Base-by-base conservation (phyloP, 1,140 invertebrate species). In the Dendroctonus valens region DNA sequence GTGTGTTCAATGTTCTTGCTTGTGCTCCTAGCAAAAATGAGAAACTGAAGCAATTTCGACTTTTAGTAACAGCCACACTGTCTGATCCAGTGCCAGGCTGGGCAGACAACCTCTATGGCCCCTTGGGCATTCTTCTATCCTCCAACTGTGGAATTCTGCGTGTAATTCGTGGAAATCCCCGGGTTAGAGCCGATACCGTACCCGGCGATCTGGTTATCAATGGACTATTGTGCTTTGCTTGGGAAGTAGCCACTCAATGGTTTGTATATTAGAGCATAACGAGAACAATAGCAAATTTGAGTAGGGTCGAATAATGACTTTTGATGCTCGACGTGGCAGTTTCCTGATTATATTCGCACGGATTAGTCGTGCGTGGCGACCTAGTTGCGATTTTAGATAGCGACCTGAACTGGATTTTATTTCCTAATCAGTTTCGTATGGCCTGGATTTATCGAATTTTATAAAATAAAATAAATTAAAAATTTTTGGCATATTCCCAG, bases 61-160 rank as follows among this genome's bases (percentile, higher is more conserved):
- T 79, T 81, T 59, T 69, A 89, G 90, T 92, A 0, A 82, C 83
- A 2, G 85, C 88, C 4, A 82, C 87, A 2, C 85, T 83, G 79
- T 86, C 86, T 66, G 89, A 91, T 71, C 90, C 90, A 0, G 74
- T 86, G 15, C 83, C 85, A 0, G 93, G 95, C 15, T 98, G 95
- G 95, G 89, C 97, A 8, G 95, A 98, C 75, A 97, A 96, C 70
- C 83, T 94, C 53, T 97, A 97, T 77, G 95, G 95, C 37, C 92
- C 94, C 0, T 94, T 93, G 49, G 94, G 90, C 7, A 73, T 92
- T 5, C 80, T 92, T 70, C 83, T 90, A 40, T 90, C 85, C 0
- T 88, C 86, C 62, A 91, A 91, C 58, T 94, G 93, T 79, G 94
- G 93, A 66, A 82, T 93, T 0, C 81, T 94, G n/a, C 83, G 86